Conservation (phyloP, 2,888 invertebrate species). For the Andrena bucephala region DNA sequence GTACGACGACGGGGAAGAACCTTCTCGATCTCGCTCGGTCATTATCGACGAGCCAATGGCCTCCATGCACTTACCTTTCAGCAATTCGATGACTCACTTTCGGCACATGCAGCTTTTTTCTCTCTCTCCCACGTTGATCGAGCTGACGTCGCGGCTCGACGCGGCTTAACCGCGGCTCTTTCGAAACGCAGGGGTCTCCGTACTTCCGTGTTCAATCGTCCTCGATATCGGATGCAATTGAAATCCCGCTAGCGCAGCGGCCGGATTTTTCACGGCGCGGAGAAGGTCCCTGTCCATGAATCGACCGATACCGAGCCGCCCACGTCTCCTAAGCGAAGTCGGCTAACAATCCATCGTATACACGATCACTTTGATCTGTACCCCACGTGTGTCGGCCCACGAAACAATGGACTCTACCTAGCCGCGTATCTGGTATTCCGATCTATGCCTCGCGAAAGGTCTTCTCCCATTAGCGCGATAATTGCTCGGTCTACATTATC, state of each 20-base stretch:
- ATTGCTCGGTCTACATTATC: slow-evolving; percentile 42
- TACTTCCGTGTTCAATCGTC: slow-evolving; percentile 27
- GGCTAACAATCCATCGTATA: slow-evolving; percentile 34
- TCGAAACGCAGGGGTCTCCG: slow-evolving; percentile 5
- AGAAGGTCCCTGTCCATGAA: background rate
- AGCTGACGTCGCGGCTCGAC: slow-evolving; percentile 58
- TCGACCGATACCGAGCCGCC: slow-evolving; percentile 34
- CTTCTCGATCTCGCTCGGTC: slow-evolving; percentile 31
- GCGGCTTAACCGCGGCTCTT: slow-evolving; percentile 11
- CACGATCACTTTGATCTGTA: slow-evolving; percentile 56
- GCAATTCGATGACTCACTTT: slow-evolving; percentile 80
- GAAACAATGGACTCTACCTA: slow-evolving; percentile 47
- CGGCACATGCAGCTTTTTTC: slow-evolving; percentile 65
- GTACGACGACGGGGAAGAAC: slow-evolving; percentile 29
- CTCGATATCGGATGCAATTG: background rate
- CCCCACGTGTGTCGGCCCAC: slow-evolving; percentile 42
- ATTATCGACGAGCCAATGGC: slow-evolving; percentile 74
- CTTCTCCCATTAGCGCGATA: slow-evolving; percentile 48
- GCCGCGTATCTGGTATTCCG: slow-evolving; percentile 34
- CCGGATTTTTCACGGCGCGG: background rate
- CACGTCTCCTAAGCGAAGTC: slow-evolving; percentile 21
- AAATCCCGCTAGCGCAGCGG: background rate
- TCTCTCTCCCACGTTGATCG: slow-evolving; percentile 41
- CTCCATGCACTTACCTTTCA: slow-evolving; percentile 63
- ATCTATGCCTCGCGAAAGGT: slow-evolving; percentile 53